Conservation (phyloP, 2,797 vertebrate genomes). For the Spinus pinus region DNA sequence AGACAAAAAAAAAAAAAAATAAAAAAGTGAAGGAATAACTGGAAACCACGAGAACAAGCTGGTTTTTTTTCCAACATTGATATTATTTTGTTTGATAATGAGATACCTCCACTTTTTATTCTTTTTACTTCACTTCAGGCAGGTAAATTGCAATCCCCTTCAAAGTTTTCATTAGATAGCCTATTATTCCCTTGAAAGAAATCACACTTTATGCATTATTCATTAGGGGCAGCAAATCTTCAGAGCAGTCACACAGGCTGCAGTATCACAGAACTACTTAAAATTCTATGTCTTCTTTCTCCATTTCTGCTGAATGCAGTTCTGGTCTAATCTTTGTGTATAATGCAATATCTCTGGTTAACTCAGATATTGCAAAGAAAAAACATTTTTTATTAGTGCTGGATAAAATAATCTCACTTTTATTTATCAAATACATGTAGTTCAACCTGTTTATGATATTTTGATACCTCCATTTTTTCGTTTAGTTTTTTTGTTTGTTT, state of each 20-base stretch:
- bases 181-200: constrained; percentile 24
- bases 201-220: constrained; percentile 24
- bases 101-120: not conserved
- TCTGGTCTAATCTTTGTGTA: constrained; percentile 14
- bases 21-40: not conserved
- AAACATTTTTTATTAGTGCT: not conserved
- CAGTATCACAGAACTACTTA: constrained; percentile 9
- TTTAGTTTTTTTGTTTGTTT: fast-evolving
- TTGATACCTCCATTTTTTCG: not conserved
- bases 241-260: not conserved
- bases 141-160: not conserved
- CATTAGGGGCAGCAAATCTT: not conserved
- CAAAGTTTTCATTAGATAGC: constrained; percentile 7
- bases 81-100: not conserved
- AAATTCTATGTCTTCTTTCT: constrained; percentile 13
- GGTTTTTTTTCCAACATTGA: not conserved
- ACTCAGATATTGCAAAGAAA: not conserved
- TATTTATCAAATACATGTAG: not conserved
- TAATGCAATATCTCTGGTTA: constrained; percentile 10
- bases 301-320: constrained; percentile 3
- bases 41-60: not conserved
- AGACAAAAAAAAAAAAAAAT: not conserved
- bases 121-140: not conserved
- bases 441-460: not conserved
- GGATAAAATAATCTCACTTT: not conserved